Evolutionary conservation across 2,113 vertebrate species (phyloP).

Genomic region (Microcebus jonahi): DNA sequence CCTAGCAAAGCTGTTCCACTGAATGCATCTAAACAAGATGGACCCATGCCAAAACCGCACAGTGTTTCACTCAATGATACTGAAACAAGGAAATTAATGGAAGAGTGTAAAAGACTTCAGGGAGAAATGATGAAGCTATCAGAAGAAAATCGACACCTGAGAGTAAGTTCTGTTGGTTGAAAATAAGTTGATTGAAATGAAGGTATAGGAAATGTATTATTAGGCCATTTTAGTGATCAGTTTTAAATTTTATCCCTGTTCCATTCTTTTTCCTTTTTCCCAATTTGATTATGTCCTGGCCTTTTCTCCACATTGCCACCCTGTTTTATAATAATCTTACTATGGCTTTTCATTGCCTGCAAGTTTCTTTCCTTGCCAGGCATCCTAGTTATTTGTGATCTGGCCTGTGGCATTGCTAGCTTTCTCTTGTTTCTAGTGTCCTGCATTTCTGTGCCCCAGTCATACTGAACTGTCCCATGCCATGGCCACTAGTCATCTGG

Average conservation of each 20-base stretch:
- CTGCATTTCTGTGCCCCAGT: background rate
- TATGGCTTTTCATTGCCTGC: background rate
- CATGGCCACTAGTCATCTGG: background rate
- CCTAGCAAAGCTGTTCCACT: conserved; percentile 88
- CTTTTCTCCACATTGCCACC: background rate
- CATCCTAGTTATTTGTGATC: background rate
- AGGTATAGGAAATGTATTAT: background rate
- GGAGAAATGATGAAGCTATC: conserved; percentile 92
- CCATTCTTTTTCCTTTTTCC: background rate
- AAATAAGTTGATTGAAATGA: background rate
- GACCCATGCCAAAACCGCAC: conserved; percentile 86
- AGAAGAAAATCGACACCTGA: conserved; percentile 96
- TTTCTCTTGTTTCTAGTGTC: background rate
- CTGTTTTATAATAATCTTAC: background rate
- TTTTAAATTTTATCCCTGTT: background rate
- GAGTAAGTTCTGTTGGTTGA: conserved; percentile 87
- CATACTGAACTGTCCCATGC: background rate
- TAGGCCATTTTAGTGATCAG: background rate
- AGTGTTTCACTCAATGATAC: conserved; percentile 89
- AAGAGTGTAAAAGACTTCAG: conserved; percentile 97
- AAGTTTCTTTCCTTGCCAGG: background rate
- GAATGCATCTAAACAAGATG: conserved; percentile 92
- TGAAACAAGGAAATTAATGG: conserved; percentile 94
- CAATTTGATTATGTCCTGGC: background rate
- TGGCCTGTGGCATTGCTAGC: background rate